Conservation (phyloP, 2,797 vertebrate species). For the Galago senegalensis region DNA sequence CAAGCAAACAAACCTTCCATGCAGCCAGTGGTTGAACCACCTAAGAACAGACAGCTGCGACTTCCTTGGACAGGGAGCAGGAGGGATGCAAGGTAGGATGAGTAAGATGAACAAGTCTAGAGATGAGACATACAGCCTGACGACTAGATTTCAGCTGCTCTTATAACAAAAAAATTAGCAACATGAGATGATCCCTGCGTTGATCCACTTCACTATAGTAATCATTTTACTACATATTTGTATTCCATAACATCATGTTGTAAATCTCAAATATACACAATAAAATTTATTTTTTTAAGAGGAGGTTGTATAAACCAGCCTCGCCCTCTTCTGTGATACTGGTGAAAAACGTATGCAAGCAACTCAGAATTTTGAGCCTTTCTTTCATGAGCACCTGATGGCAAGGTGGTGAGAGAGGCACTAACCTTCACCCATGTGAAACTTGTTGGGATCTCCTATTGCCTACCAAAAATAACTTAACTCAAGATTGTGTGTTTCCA, state of each 20-base stretch:
- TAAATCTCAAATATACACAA: not conserved
- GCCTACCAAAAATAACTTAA: not conserved
- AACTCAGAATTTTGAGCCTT: slow-evolving; percentile 28
- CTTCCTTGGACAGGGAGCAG: not conserved
- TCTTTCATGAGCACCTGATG: not conserved
- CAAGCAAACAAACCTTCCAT: not conserved
- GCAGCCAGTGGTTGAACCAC: not conserved
- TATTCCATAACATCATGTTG: not conserved
- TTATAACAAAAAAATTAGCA: not conserved
- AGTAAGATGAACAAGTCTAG: not conserved
- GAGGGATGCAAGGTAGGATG: not conserved
- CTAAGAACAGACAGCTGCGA: not conserved
- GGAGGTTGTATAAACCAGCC: not conserved
- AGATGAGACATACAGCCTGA: too few relatives aligned
- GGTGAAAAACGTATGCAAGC: not conserved
- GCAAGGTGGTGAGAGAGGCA: not conserved
- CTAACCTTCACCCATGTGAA: not conserved
- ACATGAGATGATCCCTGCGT: not conserved
- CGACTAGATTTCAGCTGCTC: not conserved
- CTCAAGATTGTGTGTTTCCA: not conserved
- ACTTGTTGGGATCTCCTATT: not conserved
- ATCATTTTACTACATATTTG: not conserved
- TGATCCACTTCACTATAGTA: not conserved
- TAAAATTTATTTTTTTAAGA: not conserved
- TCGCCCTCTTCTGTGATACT: not conserved